Percentiles rank a stretch among this genome's conserved stretches.
Conservation (phyloP, 2,888 invertebrate genomes). For the Saturnia japonica region DNA sequence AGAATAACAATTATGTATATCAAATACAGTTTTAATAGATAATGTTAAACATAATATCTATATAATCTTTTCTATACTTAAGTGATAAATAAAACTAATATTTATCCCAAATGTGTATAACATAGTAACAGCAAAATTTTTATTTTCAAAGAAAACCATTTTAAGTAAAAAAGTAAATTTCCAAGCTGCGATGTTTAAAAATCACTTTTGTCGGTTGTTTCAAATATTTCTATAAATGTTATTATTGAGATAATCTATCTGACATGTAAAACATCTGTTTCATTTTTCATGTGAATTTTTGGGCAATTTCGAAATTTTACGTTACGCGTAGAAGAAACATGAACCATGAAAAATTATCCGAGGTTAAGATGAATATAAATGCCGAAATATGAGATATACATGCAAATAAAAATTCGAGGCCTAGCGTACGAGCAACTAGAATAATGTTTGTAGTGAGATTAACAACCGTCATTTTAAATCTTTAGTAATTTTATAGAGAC, state of each 20-base stretch:
- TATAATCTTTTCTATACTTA: no score
- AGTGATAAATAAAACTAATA: no score
- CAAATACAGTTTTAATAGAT: no score
- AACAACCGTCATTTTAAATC: neutral
- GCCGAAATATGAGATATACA: neutral
- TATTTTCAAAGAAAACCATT: no score
- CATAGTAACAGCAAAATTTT: no score
- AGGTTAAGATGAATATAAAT: neutral
- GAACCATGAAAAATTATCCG: constrained; percentile 3
- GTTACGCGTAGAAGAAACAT: neutral
- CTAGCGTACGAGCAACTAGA: neutral
- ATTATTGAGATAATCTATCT: neutral
- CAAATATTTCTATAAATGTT: neutral
- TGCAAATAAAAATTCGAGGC: neutral
- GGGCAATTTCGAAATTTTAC: neutral
- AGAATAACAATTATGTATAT: no score
- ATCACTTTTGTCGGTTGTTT: neutral
- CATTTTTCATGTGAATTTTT: neutral
- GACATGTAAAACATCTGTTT: neutral
- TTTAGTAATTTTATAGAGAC: neutral
- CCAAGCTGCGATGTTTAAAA: neutral
- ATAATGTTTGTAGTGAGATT: neutral
- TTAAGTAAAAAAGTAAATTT: neutral
- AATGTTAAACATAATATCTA: no score
- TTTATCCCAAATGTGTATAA: no score